Percentiles rank a stretch among this genome's conserved stretches.
Conservation (phyloP, 2,888 invertebrate genomes). For the Halictus quadricinctus region DNA sequence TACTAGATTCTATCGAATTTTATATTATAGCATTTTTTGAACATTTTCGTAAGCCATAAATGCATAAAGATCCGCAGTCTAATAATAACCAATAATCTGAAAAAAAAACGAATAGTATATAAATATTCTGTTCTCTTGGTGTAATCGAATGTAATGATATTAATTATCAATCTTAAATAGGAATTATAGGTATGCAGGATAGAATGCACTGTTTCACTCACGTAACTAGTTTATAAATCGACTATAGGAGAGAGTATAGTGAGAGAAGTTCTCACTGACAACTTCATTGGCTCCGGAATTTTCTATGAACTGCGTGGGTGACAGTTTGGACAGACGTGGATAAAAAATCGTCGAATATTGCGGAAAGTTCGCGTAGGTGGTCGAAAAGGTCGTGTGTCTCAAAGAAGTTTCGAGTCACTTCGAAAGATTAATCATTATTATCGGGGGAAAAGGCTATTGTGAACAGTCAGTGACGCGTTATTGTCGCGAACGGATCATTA, state of each 20-base stretch:
- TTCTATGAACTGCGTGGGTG: background rate
- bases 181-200: too few species aligned
- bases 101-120: too few species aligned
- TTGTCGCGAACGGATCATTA: constrained; percentile 56
- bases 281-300: background rate
- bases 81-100: too few species aligned
- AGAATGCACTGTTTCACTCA: too few species aligned
- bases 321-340: constrained; percentile 11
- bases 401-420: constrained; percentile 51
- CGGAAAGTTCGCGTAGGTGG: constrained; percentile 8
- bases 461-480: constrained; percentile 52
- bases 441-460: constrained; percentile 49
- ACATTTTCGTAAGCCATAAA: too few species aligned
- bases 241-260: background rate
- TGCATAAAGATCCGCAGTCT: too few species aligned
- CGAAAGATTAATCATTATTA: constrained; percentile 64
- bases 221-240: background rate
- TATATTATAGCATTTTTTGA: too few species aligned
- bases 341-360: constrained; percentile 48
- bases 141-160: too few species aligned
- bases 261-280: background rate
- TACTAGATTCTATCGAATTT: too few species aligned
- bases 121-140: too few species aligned
- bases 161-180: too few species aligned
- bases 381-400: constrained; percentile 24